Conservation (phyloP, 2,113 vertebrate genomes). For the Scartelaos histophorus region DNA sequence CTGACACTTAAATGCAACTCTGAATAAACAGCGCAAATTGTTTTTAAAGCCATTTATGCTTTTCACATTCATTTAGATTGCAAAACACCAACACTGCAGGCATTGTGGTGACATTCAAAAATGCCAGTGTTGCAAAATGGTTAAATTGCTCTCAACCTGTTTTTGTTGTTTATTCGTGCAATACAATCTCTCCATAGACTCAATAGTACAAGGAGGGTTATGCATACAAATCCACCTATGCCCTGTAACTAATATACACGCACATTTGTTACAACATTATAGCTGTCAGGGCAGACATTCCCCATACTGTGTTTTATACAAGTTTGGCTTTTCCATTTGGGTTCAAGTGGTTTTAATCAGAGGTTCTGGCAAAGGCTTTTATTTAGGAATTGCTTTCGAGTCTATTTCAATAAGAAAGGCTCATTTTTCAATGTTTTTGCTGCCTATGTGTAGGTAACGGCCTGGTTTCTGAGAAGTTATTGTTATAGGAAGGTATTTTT, state of each 20-base stretch:
- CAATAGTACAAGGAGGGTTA: not conserved
- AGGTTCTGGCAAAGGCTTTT: slow-evolving; percentile 3
- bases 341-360: slow-evolving; percentile 27
- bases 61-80: slow-evolving; percentile 18
- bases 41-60: slow-evolving; percentile 23
- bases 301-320: not conserved
- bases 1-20: slow-evolving; percentile 33
- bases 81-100: not conserved
- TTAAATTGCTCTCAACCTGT: slow-evolving; percentile 4
- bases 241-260: not conserved
- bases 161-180: slow-evolving; percentile 7
- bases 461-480: slow-evolving; percentile 15
- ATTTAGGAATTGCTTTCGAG: slow-evolving; percentile 12
- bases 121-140: not conserved
- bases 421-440: slow-evolving; percentile 14
- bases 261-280: not conserved
- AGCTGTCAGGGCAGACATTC: not conserved
- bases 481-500: slow-evolving; percentile 22
- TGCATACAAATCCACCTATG: not conserved
- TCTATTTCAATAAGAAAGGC: slow-evolving; percentile 18
- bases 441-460: slow-evolving; percentile 8
- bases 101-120: slow-evolving; percentile 18
- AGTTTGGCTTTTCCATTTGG: slow-evolving; percentile 15
- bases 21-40: slow-evolving; percentile 15
- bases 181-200: not conserved